Base-by-base conservation (phyloP, 2,113 vertebrate genomes). In the Eptesicus fuscus region DNA sequence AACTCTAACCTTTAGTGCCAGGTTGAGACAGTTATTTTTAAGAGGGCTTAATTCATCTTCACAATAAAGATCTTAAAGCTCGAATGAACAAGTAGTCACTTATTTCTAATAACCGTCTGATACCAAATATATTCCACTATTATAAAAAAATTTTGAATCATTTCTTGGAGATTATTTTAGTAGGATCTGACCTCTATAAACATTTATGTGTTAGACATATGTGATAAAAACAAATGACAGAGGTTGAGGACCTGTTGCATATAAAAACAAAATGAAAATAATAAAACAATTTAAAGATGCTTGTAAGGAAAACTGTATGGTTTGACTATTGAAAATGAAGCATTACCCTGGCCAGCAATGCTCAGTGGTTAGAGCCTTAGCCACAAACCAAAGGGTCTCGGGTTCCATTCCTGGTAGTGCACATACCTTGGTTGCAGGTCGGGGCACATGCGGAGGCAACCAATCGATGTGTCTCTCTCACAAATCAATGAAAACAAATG, bases 11-110 rank as follows among this genome's bases (percentile, higher is more conserved):
- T 78, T 80, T 37, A 59, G 30, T 65, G 23, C n/a, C 63, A 84
- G 3, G 11, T 28, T 69, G 30, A 93, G 37, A 83, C 11, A 69
- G 35, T 74, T 88, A 49, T 80, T 83, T 77, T 94, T 59, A n/a
- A 84, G 82, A 84, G 49, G 11, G 7, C 20, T 92, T 70, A 94
- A 82, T 20, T 88, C 65, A 53, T 5, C 35, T 47, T 67, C 11
- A 69, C 22, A 49, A 63, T 61, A 80, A 71, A 93, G 32, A 84
- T 76, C 82, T 76, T 94, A 90, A 88, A 93, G 77, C 25, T 61
- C 18, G 0, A 80, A 30, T 51, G 4, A 56, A 35, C 16, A 84
- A 95, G 14, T 9, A 70, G 30, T 70, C 35, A 61, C 13, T 76
- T 59, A 76, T 40, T 79, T 65, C 44, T 70, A 83, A 90, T 40